These are phyloP conservation scores for Enteromius trimaculatus DNA, from an alignment of 2,797 vertebrate species.

Conservation along the genomic window DNA sequence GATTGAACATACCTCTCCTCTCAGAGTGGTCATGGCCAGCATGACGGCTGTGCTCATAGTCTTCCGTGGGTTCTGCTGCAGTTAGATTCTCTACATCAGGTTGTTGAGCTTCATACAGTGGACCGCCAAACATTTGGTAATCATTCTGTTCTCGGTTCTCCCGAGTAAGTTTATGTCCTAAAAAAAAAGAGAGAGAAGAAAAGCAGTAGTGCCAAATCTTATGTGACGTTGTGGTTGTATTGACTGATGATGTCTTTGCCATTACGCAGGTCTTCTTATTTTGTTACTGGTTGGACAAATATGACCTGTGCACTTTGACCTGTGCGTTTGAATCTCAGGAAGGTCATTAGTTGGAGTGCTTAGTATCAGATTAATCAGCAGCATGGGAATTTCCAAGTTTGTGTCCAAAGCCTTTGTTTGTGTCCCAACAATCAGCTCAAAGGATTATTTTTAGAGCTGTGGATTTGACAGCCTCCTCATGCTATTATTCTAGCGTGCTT, in stretches of 20 bases:
- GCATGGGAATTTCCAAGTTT: constrained; percentile 57
- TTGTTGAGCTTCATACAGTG: constrained; percentile 22
- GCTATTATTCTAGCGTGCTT: constrained; percentile 35
- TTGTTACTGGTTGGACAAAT: neutral
- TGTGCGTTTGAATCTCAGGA: constrained; percentile 43
- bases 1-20: constrained; percentile 42
- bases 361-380: constrained; percentile 48
- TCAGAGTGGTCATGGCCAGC: constrained; percentile 31
- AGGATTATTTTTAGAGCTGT: constrained; percentile 63
- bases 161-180: constrained; percentile 27
- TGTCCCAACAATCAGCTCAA: constrained; percentile 47
- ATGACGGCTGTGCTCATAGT: constrained; percentile 19
- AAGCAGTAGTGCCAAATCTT: neutral
- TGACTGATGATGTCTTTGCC: neutral
- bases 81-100: constrained; percentile 48
- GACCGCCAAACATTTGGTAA: constrained; percentile 44
- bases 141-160: constrained; percentile 57
- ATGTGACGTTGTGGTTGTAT: neutral
- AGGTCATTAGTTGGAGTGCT: constrained; percentile 62
- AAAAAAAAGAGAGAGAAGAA: neutral
- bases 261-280: neutral
- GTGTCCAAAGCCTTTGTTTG: constrained; percentile 63
- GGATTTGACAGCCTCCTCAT: constrained; percentile 8
- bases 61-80: neutral
- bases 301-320: neutral